Evolutionary conservation across 2,113 vertebrate genomes (phyloP), one percentile per base, ranked within the genome.

Genomic region (Xenopus laevis): DNA sequence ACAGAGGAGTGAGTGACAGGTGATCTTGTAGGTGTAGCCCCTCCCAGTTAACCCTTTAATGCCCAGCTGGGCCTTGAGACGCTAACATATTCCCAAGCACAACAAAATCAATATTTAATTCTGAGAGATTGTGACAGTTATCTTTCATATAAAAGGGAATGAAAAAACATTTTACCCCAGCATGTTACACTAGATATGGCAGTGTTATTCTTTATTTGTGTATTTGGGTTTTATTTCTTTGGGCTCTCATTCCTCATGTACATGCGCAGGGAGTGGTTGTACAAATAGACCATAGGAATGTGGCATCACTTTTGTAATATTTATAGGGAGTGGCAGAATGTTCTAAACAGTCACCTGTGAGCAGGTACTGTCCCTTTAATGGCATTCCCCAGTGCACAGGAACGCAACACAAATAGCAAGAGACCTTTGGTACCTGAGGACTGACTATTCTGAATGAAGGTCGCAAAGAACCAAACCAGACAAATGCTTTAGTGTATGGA

Each of bases 391-490:
- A 11, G 65, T 70, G 15, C 47, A 50, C 33, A 67, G 55, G 6
- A 57, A 65, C 30, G n/a, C 17, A 45, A 60, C 64, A 76, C 73
- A 64, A 61, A 76, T 50, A 75, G 58, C 58, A 57, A 27, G 27
- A 76, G 74, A 76, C 74, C 74, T 76, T 76, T 76, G 74, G 59
- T 70, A 76, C 60, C 40, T 30, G 16, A 15, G 23, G n/a, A 76
- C 57, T 71, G 70, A 16, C 59, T 20, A 67, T 18, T 16, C 8
- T 55, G 16, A 10, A 68, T 40, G 53, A 59, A 45, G 52, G 30
- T 55, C 15, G 16, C 50, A n/a, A 59, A 8, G 16, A 18, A 20
- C 27, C n/a, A 27, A 58, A 53, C 16, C 8, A 60, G 16, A 18
- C 17, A 20, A 58, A 10, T 1, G 55, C 8, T 40, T 6, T 40